Percentiles rank a stretch among this genome's conserved stretches.
Evolutionary conservation across 2,888 invertebrate genomes (phyloP).

Genomic region (Neocrepidodera transversa): DNA sequence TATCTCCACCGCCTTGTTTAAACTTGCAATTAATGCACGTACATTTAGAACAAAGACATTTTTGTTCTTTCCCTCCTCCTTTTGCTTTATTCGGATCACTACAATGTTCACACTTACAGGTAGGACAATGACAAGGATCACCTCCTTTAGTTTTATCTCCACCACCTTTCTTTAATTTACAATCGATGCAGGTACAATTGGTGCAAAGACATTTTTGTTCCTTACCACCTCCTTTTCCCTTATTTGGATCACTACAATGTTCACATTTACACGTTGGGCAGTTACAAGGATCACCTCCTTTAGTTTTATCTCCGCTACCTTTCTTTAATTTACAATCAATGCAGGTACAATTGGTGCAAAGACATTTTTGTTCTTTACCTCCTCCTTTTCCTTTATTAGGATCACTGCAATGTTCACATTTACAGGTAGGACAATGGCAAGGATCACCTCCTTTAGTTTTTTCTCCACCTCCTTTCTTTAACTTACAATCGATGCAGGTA

Average conservation of each 20-base stretch:
- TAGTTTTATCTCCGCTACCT: too few relatives aligned
- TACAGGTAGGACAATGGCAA: not conserved
- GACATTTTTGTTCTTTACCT: not conserved
- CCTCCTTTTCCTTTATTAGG: not conserved
- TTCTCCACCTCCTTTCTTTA: not conserved
- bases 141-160: not conserved
- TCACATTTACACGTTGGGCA: constrained; percentile 2
- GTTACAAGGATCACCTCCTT: not conserved
- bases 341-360: not conserved
- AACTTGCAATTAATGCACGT: not conserved
- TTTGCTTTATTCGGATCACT: not conserved
- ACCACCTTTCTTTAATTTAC: not conserved
- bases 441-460: not conserved
- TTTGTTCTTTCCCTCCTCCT: not conserved
- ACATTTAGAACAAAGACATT: not conserved
- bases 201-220: not conserved
- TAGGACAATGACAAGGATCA: too few relatives aligned
- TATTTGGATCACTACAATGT: not conserved
- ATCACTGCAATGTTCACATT: not conserved
- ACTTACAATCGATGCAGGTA: not conserved
- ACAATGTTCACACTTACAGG: constrained; percentile 1
- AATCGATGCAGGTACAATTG: not conserved
- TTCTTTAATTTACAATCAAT: not conserved
- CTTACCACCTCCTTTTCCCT: not conserved
- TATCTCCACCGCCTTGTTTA: not conserved